A percentile compares a stretch with the other conserved stretches of the same genome.
Conservation (phyloP, 2,888 invertebrate species). For the Erannis defoliaria region DNA sequence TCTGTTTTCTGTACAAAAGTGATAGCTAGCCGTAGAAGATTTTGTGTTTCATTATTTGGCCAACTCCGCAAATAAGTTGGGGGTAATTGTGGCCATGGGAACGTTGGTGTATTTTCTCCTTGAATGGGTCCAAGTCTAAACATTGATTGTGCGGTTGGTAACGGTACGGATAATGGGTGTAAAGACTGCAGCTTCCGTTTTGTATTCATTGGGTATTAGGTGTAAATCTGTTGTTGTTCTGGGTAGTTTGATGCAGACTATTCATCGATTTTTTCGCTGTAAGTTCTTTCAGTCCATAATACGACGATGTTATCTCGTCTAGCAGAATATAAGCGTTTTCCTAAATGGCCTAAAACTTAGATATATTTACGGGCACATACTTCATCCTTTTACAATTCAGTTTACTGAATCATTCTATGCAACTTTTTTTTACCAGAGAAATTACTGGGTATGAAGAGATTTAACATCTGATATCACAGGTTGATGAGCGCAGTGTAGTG, state of each 20-base stretch:
- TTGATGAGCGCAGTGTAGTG: too few relatives aligned
- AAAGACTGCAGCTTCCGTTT: slow-evolving; percentile 41
- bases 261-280: background rate
- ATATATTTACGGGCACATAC: too few relatives aligned
- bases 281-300: too few relatives aligned
- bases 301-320: too few relatives aligned
- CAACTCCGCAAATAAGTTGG: background rate
- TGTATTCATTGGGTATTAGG: slow-evolving; percentile 42
- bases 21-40: too few relatives aligned
- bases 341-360: too few relatives aligned
- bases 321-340: too few relatives aligned
- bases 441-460: too few relatives aligned
- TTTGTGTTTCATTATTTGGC: background rate
- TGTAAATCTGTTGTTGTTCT: slow-evolving; percentile 45
- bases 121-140: slow-evolving; percentile 73
- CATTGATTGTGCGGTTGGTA: slow-evolving; percentile 66
- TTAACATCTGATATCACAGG: too few relatives aligned
- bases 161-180: slow-evolving; percentile 53
- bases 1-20: background rate
- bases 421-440: too few relatives aligned
- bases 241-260: slow-evolving; percentile 32
- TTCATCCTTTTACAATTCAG: too few relatives aligned
- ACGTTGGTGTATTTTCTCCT: slow-evolving; percentile 72
- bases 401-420: too few relatives aligned
- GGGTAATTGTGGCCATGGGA: slow-evolving; percentile 64